phyloP scores from a whole-genome alignment of 2,113 vertebrate genomes.

The Zingel zingel region DNA sequence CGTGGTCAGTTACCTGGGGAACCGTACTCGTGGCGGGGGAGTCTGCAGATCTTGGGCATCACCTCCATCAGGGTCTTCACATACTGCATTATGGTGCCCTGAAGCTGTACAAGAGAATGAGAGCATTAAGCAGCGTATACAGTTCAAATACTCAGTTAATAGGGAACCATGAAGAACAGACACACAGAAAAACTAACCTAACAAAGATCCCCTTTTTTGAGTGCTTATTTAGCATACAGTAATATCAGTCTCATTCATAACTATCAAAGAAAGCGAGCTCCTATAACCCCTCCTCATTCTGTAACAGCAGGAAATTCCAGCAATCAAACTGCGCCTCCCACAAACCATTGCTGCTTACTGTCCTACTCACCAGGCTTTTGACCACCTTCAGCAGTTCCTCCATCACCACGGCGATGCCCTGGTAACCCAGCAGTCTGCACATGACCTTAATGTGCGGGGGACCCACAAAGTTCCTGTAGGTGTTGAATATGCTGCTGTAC shows the following conservation, averaged over 20 bases:
- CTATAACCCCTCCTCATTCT: not conserved
- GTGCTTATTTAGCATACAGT: not conserved
- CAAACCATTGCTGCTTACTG: not conserved
- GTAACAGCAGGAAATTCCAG: not conserved
- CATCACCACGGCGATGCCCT: slow-evolving; percentile 99
- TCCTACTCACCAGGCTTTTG: slow-evolving; percentile 93
- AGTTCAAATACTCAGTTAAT: not conserved
- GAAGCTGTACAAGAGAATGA: slow-evolving; percentile 84
- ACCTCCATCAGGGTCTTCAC: slow-evolving; percentile 99
- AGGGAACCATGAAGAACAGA: not conserved
- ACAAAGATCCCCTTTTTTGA: too few relatives aligned
- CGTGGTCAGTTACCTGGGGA: slow-evolving; percentile 88
- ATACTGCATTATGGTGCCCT: slow-evolving; percentile 98
- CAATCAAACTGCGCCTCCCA: not conserved
- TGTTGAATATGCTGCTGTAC: slow-evolving; percentile 96
- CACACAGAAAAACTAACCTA: slow-evolving; percentile 13
- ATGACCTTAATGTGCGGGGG: slow-evolving; percentile 98
- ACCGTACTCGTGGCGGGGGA: slow-evolving; percentile 97
- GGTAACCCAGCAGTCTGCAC: slow-evolving; percentile 97
- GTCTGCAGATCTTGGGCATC: slow-evolving; percentile 98
- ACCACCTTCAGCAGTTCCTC: slow-evolving; percentile 98
- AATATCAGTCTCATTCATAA: not conserved
- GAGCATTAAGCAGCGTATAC: not conserved
- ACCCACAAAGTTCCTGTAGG: slow-evolving; percentile 97
- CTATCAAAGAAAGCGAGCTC: not conserved